Evolutionary conservation across 2,888 invertebrate species (phyloP), one percentile per base, ranked within the genome.

Genomic region (Sphecodes monilicornis): DNA sequence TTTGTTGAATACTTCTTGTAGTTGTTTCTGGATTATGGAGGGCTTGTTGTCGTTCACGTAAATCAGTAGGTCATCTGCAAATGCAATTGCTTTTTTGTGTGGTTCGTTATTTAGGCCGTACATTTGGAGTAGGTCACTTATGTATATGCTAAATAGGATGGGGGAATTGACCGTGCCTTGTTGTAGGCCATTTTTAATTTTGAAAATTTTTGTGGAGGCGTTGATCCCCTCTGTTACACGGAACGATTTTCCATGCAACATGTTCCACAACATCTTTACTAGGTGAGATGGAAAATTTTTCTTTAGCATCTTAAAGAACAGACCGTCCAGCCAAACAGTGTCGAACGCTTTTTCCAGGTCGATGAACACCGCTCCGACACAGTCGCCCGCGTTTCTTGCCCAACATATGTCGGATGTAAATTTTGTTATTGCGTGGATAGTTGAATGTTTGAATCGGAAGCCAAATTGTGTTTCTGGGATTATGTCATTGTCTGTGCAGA

Each of bases 321-420:
- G 57, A 0, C n/a, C 57, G 0, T 57, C 57, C 10, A 57, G 10
- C 57, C 57, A 57, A 1, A 57, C 57, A 0, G 57, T 57, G n/a
- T n/a, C n/a, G n/a, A n/a, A n/a, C n/a, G n/a, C n/a, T n/a, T n/a
- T n/a, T n/a, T n/a, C n/a, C n/a, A 50, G 22, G 26, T 57, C 75
- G 1, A 66, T 64, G 11, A 75, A n/a, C 0, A 43, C 43, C 0
- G 80, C 82, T 0, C 74, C 71, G 0, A 82, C 68, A 10, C 79
- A 72, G n/a, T 85, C 29, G 0, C 68, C 73, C 0, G 57, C 75
- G 13, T 86, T 77, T 4, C 76, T 36, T 0, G 76, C 79, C 41
- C 54, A 69, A n/a, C 75, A 70, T 0, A 86, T 69, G 13, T 87
- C 81, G 0, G 83, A 72, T 0, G 54, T 32, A 5, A 76, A 76